These are phyloP conservation scores for Tympanuchus pallidicinctus DNA, from an alignment of 2,113 vertebrate species.

Conservation along the genomic window DNA sequence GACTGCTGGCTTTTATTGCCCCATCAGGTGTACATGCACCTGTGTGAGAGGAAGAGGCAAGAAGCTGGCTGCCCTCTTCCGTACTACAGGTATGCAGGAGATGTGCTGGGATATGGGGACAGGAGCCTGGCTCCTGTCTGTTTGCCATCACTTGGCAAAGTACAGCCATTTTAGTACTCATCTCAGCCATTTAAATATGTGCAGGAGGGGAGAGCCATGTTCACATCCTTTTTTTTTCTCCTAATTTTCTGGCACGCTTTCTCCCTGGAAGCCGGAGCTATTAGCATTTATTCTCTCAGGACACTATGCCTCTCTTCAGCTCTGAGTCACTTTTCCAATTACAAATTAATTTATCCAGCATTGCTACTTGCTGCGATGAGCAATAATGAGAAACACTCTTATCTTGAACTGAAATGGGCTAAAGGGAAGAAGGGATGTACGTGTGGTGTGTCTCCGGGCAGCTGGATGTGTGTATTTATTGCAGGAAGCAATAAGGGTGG, in stretches of 20 bases:
- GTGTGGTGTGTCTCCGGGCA: not conserved
- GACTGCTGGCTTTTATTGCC: not conserved
- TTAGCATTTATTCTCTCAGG: not conserved
- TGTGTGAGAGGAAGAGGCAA: not conserved
- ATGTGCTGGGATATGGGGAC: not conserved
- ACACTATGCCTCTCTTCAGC: not conserved
- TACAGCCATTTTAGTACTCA: not conserved
- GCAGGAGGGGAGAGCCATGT: not conserved
- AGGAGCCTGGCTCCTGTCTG: not conserved
- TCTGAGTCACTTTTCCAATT: slow-evolving; percentile 4
- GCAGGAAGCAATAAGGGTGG: not conserved
- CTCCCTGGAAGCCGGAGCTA: not conserved
- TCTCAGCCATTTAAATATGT: not conserved
- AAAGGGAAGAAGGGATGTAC: not conserved
- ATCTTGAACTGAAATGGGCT: not conserved
- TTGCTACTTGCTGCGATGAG: not conserved
- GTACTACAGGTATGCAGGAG: not conserved
- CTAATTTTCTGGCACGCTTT: not conserved
- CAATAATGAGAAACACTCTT: not conserved
- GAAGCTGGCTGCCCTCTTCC: not conserved
- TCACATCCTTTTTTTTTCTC: accelerated
- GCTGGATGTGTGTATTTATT: not conserved
- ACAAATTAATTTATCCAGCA: not conserved
- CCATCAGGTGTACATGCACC: accelerated
- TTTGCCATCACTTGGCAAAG: not conserved